Base-by-base conservation (phyloP, 2,113 vertebrate genomes). In the Abramis brama region DNA sequence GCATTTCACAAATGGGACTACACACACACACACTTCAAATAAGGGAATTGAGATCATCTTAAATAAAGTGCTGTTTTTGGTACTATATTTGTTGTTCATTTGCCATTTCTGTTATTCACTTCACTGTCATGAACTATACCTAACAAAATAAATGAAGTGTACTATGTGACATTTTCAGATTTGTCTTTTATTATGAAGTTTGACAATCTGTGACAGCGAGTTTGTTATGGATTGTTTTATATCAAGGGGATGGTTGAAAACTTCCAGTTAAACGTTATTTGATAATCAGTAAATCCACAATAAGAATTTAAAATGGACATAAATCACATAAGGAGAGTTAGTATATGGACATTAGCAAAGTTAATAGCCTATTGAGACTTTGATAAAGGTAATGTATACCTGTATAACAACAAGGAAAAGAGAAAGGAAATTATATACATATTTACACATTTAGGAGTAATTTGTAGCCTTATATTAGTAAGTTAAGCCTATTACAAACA, bases 391-490 rank as follows among this genome's bases (percentile, higher is more conserved):
- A 66, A 66, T 30, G 62, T 30, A 66, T 66, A 30, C 12, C n/a
- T 66, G 62, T 66, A 66, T 30, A 15, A 64, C 62, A 64, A 30
- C 59, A 60, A 62, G 62, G 15, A 39, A 6, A 39, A 39, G 36
- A 39, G 30, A 30, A 66, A 66, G 62, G 62, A 30, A 17, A 66
- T 66, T 30, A 66, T 25, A 39, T 39, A 39, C 5, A 66, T 66
- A 66, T 66, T 66, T 2, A 66, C 62, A 66, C 62, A 66, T 70
- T 59, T n/a, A 23, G 57, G 57, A 59, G 57, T 59, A 36, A 70
- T 17, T 70, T 70, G 57, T 70, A 70, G 66, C 66, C 30, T 70
- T 59, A 59, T n/a, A 59, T 59, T 59, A 59, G 23, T 59, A 59
- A 59, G 30, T 70, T 70, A 19, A 27, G 43, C 43, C 9, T 45